Evolutionary conservation across 2,888 invertebrate species (phyloP).

Genomic region (Drosophila picticornis): DNA sequence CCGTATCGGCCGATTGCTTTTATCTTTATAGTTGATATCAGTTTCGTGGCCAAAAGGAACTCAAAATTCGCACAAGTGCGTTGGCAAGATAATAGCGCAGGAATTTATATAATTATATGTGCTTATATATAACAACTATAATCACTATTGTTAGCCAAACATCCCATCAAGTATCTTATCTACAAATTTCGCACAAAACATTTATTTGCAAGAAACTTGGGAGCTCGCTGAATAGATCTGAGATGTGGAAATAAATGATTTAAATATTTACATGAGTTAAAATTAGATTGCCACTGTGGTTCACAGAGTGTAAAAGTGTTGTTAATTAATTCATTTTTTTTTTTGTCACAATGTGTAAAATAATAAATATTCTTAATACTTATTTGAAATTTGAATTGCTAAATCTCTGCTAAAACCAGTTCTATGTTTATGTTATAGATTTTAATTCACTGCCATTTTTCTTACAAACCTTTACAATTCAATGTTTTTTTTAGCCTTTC

Average conservation of each 20-base stretch:
- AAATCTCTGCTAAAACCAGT: background rate
- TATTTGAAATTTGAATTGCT: background rate
- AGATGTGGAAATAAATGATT: background rate
- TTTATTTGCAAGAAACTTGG: background rate
- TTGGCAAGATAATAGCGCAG: slow-evolving; percentile 5
- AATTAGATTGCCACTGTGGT: background rate
- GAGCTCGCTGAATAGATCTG: slow-evolving; percentile 1
- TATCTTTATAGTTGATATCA: slow-evolving; percentile 45
- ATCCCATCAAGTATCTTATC: slow-evolving; percentile 48
- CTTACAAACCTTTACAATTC: no score
- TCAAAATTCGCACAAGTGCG: slow-evolving; percentile 11
- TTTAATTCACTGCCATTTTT: no score
- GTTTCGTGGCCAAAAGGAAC: slow-evolving; percentile 27
- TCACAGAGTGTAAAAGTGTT: background rate
- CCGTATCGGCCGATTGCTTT: slow-evolving; percentile 46
- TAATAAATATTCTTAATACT: background rate
- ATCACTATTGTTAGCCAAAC: slow-evolving; percentile 21
- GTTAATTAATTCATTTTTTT: background rate
- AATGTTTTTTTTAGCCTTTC: no score
- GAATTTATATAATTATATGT: slow-evolving; percentile 23
- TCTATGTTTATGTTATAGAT: no score
- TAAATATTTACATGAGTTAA: background rate
- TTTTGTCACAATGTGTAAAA: no score
- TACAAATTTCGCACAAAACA: background rate
- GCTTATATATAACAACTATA: slow-evolving; percentile 2